Evolutionary conservation across 2,113 vertebrate genomes (phyloP).

Genomic region (Mastomys coucha): DNA sequence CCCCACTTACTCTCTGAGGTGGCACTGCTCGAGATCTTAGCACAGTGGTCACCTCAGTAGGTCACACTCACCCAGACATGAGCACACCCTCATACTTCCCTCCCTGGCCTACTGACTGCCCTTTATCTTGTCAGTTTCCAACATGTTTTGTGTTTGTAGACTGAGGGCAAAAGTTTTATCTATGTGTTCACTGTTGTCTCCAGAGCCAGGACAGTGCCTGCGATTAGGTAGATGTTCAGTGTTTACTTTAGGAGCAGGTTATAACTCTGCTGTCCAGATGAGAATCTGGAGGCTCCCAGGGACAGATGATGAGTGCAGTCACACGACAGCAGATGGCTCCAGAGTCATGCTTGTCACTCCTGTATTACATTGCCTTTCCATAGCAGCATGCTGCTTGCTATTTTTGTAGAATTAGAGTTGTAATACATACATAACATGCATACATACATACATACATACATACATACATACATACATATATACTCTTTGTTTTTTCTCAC

Average conservation of each 20-base stretch:
- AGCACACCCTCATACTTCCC: background rate
- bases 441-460: no score
- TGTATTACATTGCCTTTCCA: background rate
- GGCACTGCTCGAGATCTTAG: background rate
- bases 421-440: background rate
- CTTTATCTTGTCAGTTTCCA: background rate
- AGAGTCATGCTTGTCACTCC: background rate
- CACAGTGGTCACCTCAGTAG: background rate
- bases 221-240: background rate
- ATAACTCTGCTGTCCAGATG: background rate
- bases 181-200: background rate
- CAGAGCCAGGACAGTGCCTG: background rate
- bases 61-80: background rate
- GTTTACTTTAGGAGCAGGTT: slow-evolving; percentile 3
- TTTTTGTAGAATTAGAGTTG: slow-evolving; percentile 41
- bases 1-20: background rate
- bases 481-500: background rate
- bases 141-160: background rate
- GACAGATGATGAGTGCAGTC: background rate
- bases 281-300: background rate
- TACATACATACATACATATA: background rate
- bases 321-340: background rate
- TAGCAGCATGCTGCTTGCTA: background rate
- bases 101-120: background rate
- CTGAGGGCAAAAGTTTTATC: background rate